phyloP scores from a whole-genome alignment of 2,113 vertebrate genomes.

The Deroptyus accipitrinus region DNA sequence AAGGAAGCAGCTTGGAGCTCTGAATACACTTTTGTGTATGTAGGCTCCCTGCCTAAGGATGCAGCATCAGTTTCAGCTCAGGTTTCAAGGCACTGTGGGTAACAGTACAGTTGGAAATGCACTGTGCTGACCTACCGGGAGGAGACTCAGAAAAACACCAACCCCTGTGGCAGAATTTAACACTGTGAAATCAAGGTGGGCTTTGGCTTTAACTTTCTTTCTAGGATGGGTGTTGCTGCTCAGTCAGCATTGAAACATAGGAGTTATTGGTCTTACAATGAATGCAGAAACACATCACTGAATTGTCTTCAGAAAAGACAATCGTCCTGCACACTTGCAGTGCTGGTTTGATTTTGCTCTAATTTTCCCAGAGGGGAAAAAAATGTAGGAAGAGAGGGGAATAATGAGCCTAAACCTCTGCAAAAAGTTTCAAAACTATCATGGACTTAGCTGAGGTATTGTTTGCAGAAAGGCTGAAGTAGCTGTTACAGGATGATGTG shows the following conservation, averaged over 20 bases:
- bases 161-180: neutral
- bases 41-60: neutral
- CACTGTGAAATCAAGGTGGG: neutral
- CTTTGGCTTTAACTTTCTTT: neutral
- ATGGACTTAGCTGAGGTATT: neutral
- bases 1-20: neutral
- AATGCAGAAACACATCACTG: neutral
- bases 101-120: neutral
- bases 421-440: neutral
- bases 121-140: neutral
- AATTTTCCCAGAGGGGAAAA: neutral
- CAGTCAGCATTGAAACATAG: neutral
- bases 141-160: neutral
- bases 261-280: neutral
- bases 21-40: neutral
- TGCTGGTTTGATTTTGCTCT: neutral
- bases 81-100: neutral
- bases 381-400: neutral
- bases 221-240: neutral
- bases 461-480: neutral
- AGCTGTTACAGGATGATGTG: neutral
- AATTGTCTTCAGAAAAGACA: neutral
- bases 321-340: neutral
- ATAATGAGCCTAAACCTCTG: neutral
- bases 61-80: neutral